These are phyloP conservation scores for Bujurquina vittata DNA, from an alignment of 2,113 vertebrate species.

Conservation along the genomic window DNA sequence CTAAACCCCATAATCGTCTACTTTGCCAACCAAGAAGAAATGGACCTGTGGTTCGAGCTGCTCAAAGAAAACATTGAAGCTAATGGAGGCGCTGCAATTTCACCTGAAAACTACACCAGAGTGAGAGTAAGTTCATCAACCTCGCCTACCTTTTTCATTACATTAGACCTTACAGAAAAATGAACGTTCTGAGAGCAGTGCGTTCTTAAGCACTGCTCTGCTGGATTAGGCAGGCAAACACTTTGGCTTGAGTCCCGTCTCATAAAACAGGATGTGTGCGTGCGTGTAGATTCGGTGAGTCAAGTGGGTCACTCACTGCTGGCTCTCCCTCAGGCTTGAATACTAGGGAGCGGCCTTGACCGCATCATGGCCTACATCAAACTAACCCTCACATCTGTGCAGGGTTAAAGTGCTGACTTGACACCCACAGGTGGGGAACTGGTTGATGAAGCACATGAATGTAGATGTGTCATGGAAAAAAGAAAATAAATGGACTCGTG, in stretches of 20 bases:
- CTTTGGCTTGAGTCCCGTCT: conserved; percentile 20
- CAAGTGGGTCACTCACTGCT: conserved; percentile 65
- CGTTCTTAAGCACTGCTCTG: conserved; percentile 28
- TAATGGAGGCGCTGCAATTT: conserved; percentile 75
- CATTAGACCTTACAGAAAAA: neutral
- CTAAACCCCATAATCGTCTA: conserved; percentile 90
- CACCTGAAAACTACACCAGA: conserved; percentile 67
- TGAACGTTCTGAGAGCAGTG: neutral
- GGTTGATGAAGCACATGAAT: conserved; percentile 31
- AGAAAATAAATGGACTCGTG: neutral
- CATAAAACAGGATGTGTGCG: conserved; percentile 57
- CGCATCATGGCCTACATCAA: conserved; percentile 32
- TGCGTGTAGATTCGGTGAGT: conserved; percentile 51
- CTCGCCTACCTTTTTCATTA: neutral
- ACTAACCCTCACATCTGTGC: conserved; percentile 47
- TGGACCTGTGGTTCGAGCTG: conserved; percentile 89
- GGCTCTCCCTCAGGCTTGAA: conserved; percentile 46
- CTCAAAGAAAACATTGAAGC: conserved; percentile 90
- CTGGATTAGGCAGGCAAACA: conserved; percentile 20
- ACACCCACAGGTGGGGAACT: conserved; percentile 51
- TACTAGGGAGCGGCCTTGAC: conserved; percentile 59
- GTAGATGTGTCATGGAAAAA: conserved; percentile 22
- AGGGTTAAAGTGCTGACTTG: conserved; percentile 40
- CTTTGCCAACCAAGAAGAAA: conserved; percentile 86
- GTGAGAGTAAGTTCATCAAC: conserved; percentile 69